Base-by-base conservation (phyloP, 2,888 invertebrate genomes). In the Oxyteleia sp. region DNA sequence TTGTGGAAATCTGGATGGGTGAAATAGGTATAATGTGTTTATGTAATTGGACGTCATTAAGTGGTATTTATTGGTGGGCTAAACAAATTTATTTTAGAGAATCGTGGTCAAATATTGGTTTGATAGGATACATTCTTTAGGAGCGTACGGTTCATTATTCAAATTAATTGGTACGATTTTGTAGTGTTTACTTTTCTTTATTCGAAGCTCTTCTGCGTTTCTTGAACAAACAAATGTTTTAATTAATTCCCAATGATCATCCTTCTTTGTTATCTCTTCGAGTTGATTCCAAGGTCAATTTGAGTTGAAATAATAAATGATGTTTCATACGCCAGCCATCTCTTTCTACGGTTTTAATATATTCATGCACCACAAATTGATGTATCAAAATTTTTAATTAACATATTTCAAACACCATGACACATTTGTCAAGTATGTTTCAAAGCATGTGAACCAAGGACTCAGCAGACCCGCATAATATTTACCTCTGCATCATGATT, bases 401-500 rank as follows among this genome's bases (percentile, higher is more conserved):
- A 51, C 41, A 66, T 51, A 66, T 66, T 51, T 66, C 41, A 51
- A 51, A 23, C 18, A 26, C 18, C 49, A 32, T 8, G 51, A 51
- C 16, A 51, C 38, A 66, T 66, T 66, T 66, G 51, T 51, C 51
- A 51, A 49, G 32, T 32, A 23, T 13, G 11, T 57, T 41, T 38
- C 13, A 23, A 18, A 35, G 55, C 23, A 38, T 41, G 38, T 8
- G 15, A 8, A n/a, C 38, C 29, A 47, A 63, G 32, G 47, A 23
- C 35, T 20, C 13, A 47, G 47, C 47, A 35, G 47, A 63, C 63
- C 63, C 63, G 47, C 47, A 63, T 63, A 18, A 43, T 45, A 45
- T 29, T 15, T 15, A 26, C 26, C 26, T 26, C 26, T 26, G 26
- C 26, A 26, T 26, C 26, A 26, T 26, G 26, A 26, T 26, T 26